Conservation (phyloP, 2,888 invertebrate genomes). For the Notodonta dromedarius region DNA sequence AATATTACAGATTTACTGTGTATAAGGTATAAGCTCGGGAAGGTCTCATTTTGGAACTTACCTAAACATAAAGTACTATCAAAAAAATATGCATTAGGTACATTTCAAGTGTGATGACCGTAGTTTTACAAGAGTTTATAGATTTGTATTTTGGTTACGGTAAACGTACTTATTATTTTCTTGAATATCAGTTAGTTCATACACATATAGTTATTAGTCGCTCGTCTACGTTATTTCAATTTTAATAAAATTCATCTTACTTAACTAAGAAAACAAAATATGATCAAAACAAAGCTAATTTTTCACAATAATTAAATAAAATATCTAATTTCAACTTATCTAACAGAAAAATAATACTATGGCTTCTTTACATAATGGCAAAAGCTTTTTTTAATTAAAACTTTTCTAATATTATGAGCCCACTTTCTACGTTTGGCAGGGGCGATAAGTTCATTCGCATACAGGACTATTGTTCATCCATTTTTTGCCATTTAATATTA, state of each 20-base stretch:
- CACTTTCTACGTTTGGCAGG: constrained; percentile 26
- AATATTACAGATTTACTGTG: no score
- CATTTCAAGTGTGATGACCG: no score
- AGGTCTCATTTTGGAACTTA: no score
- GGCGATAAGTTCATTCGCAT: neutral
- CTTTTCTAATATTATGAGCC: constrained; percentile 45
- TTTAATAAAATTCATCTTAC: neutral
- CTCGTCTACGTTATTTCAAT: neutral
- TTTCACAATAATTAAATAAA: constrained; percentile 25
- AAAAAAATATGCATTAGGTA: no score
- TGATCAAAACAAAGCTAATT: constrained; percentile 30
- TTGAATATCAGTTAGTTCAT: no score
- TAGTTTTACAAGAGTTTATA: neutral
- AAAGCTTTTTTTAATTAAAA: constrained; percentile 53
- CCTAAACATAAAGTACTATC: no score
- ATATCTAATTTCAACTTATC: constrained; percentile 35
- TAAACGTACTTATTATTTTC: no score
- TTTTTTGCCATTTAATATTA: no score
- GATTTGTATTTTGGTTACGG: no score
- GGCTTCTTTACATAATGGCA: constrained; percentile 52
- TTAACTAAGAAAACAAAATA: constrained; percentile 3
- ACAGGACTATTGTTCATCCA: no score
- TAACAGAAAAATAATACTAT: constrained; percentile 66
- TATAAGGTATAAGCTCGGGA: no score
- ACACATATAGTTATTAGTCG: neutral